Base-by-base conservation (phyloP, 2,797 vertebrate species). In the Channa striata region DNA sequence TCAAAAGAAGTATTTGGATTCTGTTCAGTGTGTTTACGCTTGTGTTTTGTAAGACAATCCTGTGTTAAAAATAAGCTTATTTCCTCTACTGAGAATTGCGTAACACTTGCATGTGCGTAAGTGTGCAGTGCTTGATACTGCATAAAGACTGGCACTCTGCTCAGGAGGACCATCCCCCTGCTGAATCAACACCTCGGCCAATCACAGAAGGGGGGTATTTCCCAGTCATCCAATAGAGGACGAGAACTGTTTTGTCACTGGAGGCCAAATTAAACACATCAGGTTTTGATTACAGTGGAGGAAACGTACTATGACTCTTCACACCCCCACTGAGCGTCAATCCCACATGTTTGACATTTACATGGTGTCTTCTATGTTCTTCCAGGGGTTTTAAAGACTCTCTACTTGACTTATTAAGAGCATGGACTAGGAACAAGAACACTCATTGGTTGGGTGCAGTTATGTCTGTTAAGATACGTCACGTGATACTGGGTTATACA, bases 201-300 rank as follows among this genome's bases (percentile, higher is more conserved):
- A 94, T 95, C 76, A 74, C 44, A 34, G 11, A 17, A 84, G 63
- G 84, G 87, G 89, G 90, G 93, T 85, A 75, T 87, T 83, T 78
- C 68, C 59, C n/a, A 17, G 50, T 12, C 0, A 44, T 43, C 93
- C 93, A 95, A 92, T 93, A n/a, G 42, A 7, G 2, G 8, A 47
- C 8, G 5, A 30, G 58, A 51, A 63, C 34, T 73, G 34, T 68
- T 69, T 48, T 59, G 23, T 37, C 23, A 5, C 40, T 25, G 12
- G 23, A 40, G 20, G 65, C 30, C 0, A 50, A 64, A 57, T 23
- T 34, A 50, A 65, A 65, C 21, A 53, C 25, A 16, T 6, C 19
- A 1, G 12, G 16, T 50, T 73, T 52, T 40, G 12, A 66, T 78
- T 61, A 51, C 60, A 44, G 17, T 20, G 17, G 8, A 16, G 21